Percentiles rank a stretch among this genome's conserved stretches.
These are phyloP conservation scores for Chymomyza procnemis DNA, from an alignment of 2,888 invertebrate genomes.

Conservation along the genomic window DNA sequence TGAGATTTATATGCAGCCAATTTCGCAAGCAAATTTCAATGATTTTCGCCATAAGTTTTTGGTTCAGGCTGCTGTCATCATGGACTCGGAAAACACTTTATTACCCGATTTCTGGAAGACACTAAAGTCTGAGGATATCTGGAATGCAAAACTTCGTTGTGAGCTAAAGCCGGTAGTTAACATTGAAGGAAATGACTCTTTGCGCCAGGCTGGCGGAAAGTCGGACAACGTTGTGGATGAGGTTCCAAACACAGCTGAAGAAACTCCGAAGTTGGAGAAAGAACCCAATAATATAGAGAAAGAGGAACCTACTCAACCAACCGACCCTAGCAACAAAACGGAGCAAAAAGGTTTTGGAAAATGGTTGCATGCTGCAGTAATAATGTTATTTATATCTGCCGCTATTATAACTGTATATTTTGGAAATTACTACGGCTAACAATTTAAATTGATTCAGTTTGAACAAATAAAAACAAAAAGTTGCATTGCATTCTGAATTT, in stretches of 20 bases:
- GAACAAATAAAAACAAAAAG: neutral
- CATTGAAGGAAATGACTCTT: neutral
- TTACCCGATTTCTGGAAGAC: constrained; percentile 42
- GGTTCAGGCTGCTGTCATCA: constrained; percentile 30
- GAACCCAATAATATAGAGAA: constrained; percentile 16
- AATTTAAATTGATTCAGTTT: neutral
- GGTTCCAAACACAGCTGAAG: constrained; percentile 10
- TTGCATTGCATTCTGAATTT: too few species aligned
- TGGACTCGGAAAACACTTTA: neutral
- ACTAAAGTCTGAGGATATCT: neutral
- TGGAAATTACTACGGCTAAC: neutral
- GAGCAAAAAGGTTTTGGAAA: neutral
- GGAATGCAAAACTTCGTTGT: constrained; percentile 40
- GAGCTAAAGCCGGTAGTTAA: neutral
- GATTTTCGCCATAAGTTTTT: constrained; percentile 46
- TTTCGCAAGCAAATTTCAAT: neutral
- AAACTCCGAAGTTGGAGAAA: constrained; percentile 28
- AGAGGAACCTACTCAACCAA: neutral
- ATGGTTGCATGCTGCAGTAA: neutral
- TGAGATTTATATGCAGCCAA: constrained; percentile 43
- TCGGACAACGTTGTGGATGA: constrained; percentile 10
- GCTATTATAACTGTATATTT: neutral
- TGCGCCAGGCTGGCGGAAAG: neutral
- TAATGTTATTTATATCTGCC: neutral
- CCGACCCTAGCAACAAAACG: neutral